A percentile compares a stretch with the other conserved stretches of the same genome.
These are phyloP conservation scores for Tetrax tetrax DNA, from an alignment of 2,113 vertebrate genomes.

Conservation along the genomic window DNA sequence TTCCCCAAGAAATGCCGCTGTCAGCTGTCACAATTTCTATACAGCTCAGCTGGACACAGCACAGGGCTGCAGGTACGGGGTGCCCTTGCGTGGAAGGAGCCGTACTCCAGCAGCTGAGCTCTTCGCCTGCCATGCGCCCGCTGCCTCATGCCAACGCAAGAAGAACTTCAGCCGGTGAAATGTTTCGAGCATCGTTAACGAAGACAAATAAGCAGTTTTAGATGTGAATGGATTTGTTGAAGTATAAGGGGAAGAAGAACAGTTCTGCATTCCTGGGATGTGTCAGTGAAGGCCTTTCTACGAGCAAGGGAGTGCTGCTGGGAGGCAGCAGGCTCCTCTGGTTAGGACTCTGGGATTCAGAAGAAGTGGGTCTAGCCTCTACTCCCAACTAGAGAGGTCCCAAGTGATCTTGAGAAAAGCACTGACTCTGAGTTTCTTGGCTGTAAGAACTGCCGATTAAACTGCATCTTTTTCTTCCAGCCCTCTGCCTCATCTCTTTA, in stretches of 20 bases:
- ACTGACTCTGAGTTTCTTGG: background rate
- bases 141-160: background rate
- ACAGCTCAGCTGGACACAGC: background rate
- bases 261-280: background rate
- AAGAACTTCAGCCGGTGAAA: background rate
- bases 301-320: background rate
- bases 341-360: background rate
- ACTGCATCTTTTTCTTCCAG: background rate
- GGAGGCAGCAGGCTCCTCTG: background rate
- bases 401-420: background rate
- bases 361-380: background rate
- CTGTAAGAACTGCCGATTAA: background rate
- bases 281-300: background rate
- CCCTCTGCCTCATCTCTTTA: background rate
- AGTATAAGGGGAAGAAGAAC: background rate
- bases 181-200: accelerated
- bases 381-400: background rate
- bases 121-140: accelerated
- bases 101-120: background rate
- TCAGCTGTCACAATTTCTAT: background rate
- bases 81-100: background rate
- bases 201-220: background rate
- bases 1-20: background rate
- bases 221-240: background rate
- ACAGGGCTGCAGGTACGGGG: background rate